These are phyloP conservation scores for Drosophila kuntzei DNA, from an alignment of 2,888 invertebrate genomes.

Conservation along the genomic window DNA sequence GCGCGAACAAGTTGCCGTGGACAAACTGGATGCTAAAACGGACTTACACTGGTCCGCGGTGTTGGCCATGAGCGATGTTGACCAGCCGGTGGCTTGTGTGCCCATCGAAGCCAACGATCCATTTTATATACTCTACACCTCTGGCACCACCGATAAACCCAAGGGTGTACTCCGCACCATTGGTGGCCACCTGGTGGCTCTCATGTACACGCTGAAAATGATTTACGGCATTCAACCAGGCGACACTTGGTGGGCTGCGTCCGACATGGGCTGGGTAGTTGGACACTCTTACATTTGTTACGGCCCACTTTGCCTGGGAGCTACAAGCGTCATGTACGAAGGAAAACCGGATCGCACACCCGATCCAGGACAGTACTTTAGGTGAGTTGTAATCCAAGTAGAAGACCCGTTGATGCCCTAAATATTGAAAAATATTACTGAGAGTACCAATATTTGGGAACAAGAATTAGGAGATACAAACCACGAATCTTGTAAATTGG, in stretches of 20 bases:
- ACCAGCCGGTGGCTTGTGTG: conserved; percentile 91
- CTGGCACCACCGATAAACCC: conserved; percentile 91
- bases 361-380: conserved; percentile 95
- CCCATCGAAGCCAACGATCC: conserved; percentile 95
- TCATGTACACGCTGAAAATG: conserved; percentile 93
- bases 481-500: no score
- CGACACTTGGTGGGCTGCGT: conserved; percentile 96
- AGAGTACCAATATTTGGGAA: no score
- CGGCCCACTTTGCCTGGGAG: conserved; percentile 92
- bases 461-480: no score
- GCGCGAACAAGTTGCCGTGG: conserved; percentile 88
- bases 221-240: conserved; percentile 93
- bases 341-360: conserved; percentile 98
- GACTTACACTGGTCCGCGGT: conserved; percentile 94
- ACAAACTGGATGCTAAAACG: conserved; percentile 87
- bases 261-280: conserved; percentile 93
- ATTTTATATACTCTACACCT: conserved; percentile 96
- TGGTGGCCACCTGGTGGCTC: conserved; percentile 94
- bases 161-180: conserved; percentile 95
- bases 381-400: conserved; percentile 86
- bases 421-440: no score
- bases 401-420: background rate
- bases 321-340: conserved; percentile 93
- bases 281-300: conserved; percentile 98
- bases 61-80: conserved; percentile 85